phyloP scores from a whole-genome alignment of 2,113 vertebrate genomes.

The Neotoma lepida region DNA sequence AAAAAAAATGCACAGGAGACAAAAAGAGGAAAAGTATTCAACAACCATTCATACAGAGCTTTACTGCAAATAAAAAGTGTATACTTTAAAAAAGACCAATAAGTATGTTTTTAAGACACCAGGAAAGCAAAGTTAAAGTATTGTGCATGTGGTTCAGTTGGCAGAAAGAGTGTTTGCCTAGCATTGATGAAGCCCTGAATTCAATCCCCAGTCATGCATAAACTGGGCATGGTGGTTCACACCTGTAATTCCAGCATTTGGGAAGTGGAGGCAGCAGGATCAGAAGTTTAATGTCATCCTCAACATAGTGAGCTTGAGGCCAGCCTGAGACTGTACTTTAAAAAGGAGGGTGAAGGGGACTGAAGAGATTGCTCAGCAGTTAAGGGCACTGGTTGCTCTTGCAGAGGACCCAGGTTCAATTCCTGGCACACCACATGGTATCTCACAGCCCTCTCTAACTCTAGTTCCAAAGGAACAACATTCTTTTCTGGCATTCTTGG shows the following conservation, averaged over 20 bases:
- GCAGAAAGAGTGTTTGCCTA: neutral
- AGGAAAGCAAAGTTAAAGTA: conserved; percentile 3
- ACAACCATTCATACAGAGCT: neutral
- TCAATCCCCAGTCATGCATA: neutral
- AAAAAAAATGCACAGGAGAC: neutral
- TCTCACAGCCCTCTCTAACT: neutral
- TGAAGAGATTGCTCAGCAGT: neutral
- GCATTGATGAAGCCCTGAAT: neutral
- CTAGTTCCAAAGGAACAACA: neutral
- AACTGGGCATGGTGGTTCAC: neutral
- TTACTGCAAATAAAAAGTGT: neutral
- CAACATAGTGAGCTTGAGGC: neutral
- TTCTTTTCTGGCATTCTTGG: neutral
- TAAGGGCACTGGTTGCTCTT: neutral
- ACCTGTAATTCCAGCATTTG: neutral
- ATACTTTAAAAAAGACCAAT: neutral
- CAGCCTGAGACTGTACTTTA: neutral
- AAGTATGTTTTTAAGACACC: neutral
- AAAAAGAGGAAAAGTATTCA: neutral
- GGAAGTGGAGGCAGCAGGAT: neutral
- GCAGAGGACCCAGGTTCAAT: neutral
- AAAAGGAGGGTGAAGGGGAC: too few relatives aligned
- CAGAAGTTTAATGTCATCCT: neutral
- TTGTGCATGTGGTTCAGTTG: neutral
- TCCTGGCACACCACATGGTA: neutral